Conservation (phyloP, 2,113 vertebrate genomes). For the Chaetodon trifascialis region DNA sequence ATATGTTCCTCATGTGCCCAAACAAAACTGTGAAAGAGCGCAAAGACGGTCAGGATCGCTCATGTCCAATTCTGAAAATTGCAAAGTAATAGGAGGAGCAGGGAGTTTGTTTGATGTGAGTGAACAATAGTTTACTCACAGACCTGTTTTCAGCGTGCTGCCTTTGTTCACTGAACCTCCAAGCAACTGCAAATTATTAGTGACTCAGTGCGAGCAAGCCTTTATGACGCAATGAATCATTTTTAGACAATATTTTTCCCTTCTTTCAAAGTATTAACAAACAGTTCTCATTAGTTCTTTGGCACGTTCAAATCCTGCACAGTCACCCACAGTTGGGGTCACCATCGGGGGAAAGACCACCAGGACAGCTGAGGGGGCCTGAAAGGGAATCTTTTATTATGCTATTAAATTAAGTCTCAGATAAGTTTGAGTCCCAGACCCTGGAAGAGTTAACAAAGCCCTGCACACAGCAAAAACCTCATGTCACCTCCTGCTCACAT, state of each 20-base stretch:
- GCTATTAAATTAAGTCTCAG: slow-evolving; percentile 74
- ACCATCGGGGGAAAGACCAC: slow-evolving; percentile 68
- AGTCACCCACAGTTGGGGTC: slow-evolving; percentile 55
- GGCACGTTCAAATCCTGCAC: slow-evolving; percentile 30
- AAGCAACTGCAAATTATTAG: slow-evolving; percentile 54
- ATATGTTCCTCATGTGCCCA: slow-evolving; percentile 66
- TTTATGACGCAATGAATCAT: slow-evolving; percentile 44
- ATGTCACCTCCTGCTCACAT: slow-evolving; percentile 81
- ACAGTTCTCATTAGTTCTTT: slow-evolving; percentile 41
- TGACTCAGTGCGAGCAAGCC: slow-evolving; percentile 23
- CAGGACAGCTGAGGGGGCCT: slow-evolving; percentile 73
- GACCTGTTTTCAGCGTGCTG: slow-evolving; percentile 7
- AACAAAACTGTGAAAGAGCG: slow-evolving; percentile 53
- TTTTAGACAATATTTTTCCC: slow-evolving; percentile 25
- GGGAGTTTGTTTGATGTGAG: slow-evolving; percentile 55
- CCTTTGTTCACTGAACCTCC: slow-evolving; percentile 19
- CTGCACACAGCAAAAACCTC: slow-evolving; percentile 74
- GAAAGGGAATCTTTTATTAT: slow-evolving; percentile 74
- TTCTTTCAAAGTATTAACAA: slow-evolving; percentile 50
- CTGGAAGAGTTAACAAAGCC: slow-evolving; percentile 77
- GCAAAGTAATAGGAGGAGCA: slow-evolving; percentile 49
- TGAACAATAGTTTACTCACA: slow-evolving; percentile 53
- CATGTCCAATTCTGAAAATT: slow-evolving; percentile 43
- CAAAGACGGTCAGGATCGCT: slow-evolving; percentile 56
- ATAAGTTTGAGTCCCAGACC: slow-evolving; percentile 55